phyloP scores from a whole-genome alignment of 2,888 invertebrate genomes.

The Parnassius orleans region DNA sequence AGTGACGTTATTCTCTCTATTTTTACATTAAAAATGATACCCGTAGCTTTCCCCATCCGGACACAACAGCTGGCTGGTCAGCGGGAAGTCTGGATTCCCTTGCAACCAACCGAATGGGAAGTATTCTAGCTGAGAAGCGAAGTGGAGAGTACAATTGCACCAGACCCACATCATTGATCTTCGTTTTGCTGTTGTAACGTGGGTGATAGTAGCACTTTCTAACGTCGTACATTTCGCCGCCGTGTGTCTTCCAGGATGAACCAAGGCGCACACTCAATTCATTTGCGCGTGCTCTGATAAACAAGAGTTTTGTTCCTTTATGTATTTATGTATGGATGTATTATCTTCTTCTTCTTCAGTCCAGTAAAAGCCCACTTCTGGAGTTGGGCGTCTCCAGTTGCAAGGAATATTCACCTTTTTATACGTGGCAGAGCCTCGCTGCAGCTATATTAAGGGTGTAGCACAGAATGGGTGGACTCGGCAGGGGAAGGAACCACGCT shows the following conservation, averaged over 20 bases:
- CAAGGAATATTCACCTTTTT: no score
- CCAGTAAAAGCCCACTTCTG: no score
- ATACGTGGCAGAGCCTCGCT: no score
- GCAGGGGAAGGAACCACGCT: no score
- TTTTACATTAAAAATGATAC: slow-evolving; percentile 33
- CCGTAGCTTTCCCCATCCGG: slow-evolving; percentile 72
- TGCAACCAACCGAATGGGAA: slow-evolving; percentile 60
- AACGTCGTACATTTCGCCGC: slow-evolving; percentile 75
- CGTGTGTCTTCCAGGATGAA: slow-evolving; percentile 73
- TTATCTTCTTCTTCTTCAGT: no score
- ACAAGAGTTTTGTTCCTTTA: not conserved
- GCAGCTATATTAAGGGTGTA: no score
- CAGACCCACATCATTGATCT: slow-evolving; percentile 72
- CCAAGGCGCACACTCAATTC: slow-evolving; percentile 73
- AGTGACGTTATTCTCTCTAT: no score
- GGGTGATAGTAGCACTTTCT: slow-evolving; percentile 66
- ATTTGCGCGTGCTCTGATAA: slow-evolving; percentile 51
- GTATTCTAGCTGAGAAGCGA: slow-evolving; percentile 59
- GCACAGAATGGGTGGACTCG: no score
- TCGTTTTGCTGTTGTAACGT: slow-evolving; percentile 64
- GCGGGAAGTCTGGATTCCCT: slow-evolving; percentile 49
- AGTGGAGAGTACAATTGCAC: slow-evolving; percentile 63
- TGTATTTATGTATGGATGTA: no score
- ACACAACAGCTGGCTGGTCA: slow-evolving; percentile 59
- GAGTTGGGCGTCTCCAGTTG: no score